A percentile compares a stretch with the other conserved stretches of the same genome.
Evolutionary conservation across 2,888 invertebrate species (phyloP).

Genomic region (Gibbula magus): DNA sequence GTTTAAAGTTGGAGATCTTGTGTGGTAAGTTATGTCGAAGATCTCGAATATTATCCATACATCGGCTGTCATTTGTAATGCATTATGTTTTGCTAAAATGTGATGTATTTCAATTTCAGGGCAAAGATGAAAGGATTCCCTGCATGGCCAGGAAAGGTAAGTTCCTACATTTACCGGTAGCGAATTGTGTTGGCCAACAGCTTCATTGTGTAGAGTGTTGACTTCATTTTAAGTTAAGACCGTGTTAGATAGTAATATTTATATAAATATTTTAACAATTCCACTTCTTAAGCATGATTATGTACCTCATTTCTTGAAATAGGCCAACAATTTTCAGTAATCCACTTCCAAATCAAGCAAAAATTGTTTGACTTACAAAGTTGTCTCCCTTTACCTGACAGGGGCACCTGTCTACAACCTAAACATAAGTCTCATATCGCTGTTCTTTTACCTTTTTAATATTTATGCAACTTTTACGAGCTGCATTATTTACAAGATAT

Average conservation of each 20-base stretch:
- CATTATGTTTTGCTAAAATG: neutral
- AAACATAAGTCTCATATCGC: neutral
- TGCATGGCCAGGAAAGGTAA: constrained; percentile 97
- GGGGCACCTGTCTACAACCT: constrained; percentile 7
- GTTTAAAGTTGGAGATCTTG: constrained; percentile 82
- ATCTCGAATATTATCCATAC: neutral
- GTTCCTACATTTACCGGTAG: constrained; percentile 67
- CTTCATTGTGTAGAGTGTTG: constrained; percentile 13
- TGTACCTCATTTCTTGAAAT: too few species aligned
- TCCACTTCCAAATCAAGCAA: neutral
- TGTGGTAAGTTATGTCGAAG: constrained; percentile 79
- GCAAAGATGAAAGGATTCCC: constrained; percentile 98
- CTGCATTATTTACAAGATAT: too few species aligned
- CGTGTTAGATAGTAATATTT: neutral
- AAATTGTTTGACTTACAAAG: constrained; percentile 21
- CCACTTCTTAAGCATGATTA: neutral
- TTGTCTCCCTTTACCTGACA: constrained; percentile 26
- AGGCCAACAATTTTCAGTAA: neutral
- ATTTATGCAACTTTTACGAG: too few species aligned
- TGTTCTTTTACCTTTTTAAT: too few species aligned
- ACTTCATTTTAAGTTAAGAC: neutral
- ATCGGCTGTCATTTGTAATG: neutral
- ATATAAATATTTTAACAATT: neutral
- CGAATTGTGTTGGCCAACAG: neutral
- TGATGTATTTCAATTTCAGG: constrained; percentile 81